Base-by-base conservation (phyloP, 2,797 vertebrate genomes). In the Babyrousa celebensis region DNA sequence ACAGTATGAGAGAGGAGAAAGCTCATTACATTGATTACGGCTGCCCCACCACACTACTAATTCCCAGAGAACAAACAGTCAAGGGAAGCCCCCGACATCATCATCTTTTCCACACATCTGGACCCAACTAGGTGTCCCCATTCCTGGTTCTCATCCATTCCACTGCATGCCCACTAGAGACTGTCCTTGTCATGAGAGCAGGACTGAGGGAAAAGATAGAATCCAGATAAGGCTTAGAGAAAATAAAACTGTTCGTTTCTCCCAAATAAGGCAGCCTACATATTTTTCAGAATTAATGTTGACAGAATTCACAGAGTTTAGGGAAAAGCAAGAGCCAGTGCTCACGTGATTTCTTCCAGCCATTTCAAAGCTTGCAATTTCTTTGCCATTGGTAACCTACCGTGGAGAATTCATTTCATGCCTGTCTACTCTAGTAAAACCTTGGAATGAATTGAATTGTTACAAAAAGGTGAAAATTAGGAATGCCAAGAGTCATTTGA, bases 391-490 rank as follows among this genome's bases (percentile, higher is more conserved):
- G 96, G 96, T 98, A 97, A 80, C 96, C 94, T 89, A 96, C 95
- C 97, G 52, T 95, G 88, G 89, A 97, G 85, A 98, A 98, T 98
- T 95, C 97, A 97, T 98, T 98, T 98, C 96, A 98, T 97, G 97
- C 97, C 95, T 98, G 97, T 98, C 98, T 96, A 95, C 94, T 97
- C 96, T 97, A 92, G 89, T 97, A 98, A 98, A 97, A 97, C 96
- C 96, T 96, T 93, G 94, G 91, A 91, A 97, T 95, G 97, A 97
- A 97, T 93, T 97, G 97, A 98, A 98, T 98, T 98, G 97, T 97
- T 98, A 97, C 94, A 96, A 98, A 97, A 97, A 97, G 96, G 97
- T 97, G 97, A 97, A 98, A 98, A 98, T 97, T 96, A 96, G 75
- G 92, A 89, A 96, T 96, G 97, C 96, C 97, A 97, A 92, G 87